Evolutionary conservation across 2,888 invertebrate genomes (phyloP), one percentile per base, ranked within the genome.

Genomic region (Scaptomyza tumidula): DNA sequence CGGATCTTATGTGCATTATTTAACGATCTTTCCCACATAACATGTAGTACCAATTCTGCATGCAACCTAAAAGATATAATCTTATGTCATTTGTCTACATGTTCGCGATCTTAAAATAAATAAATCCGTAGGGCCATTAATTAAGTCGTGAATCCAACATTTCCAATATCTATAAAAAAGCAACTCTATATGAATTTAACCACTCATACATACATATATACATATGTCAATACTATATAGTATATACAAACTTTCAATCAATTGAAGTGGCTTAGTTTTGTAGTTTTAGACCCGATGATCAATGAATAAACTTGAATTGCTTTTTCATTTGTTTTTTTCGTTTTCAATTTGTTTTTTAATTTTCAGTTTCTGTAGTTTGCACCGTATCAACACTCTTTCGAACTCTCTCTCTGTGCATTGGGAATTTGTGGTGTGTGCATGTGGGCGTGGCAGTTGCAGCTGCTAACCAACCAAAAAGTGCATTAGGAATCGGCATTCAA

Each of bases 321-420:
- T n/a, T 50, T 19, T 44, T 43, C 62, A 19, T 19, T 19, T 19
- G n/a, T n/a, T 66, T 75, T 66, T 76, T 63, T 76, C 29, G 3
- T 76, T 71, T 60, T 66, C 49, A 44, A 48, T 56, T 63, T n/a
- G n/a, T n/a, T 63, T 76, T 71, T 71, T 74, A 71, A 76, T 76
- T 71, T 63, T 71, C 54, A 56, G 46, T 43, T 31, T 63, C 16
- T 50, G 44, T 31, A 31, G 48, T n/a, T 49, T 13, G 14, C 29
- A 44, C 39, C 41, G 44, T 13, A 29, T 57, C 29, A 33, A 43
- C 35, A 16, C 39, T n/a, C n/a, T n/a, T 62, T 63, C 29, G 16
- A n/a, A 56, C 48, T 59, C 52, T 55, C 48, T 59, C 52, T 55
- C 52, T 55, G 58, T 59, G 54, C 41, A 37, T 19, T 50, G 35